These are phyloP conservation scores for Heliothis peltigera DNA, from an alignment of 2,888 invertebrate species.

Conservation along the genomic window DNA sequence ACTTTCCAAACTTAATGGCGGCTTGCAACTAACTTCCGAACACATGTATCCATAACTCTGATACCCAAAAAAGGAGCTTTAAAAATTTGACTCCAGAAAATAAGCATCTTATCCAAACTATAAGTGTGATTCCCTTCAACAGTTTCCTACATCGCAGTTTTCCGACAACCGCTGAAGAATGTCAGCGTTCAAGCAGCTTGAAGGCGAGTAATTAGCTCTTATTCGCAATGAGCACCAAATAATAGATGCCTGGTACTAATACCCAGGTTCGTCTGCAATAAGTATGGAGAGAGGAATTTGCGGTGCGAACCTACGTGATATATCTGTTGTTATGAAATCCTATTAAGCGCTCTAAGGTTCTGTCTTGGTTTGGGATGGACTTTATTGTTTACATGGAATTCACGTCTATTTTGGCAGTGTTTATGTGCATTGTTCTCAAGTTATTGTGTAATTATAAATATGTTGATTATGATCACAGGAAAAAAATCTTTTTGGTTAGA, in stretches of 20 bases:
- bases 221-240: slow-evolving; percentile 76
- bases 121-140: slow-evolving; percentile 5
- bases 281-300: slow-evolving; percentile 46
- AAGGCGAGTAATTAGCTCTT: slow-evolving; percentile 87
- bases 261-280: slow-evolving; percentile 38
- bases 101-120: not conserved
- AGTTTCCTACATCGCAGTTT: slow-evolving; percentile 62
- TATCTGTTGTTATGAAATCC: slow-evolving; percentile 44
- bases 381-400: not conserved
- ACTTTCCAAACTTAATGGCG: no score
- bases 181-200: slow-evolving; percentile 83
- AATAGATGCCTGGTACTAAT: slow-evolving; percentile 72
- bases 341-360: slow-evolving; percentile 3
- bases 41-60: not conserved
- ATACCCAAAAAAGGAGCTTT: not conserved
- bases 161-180: slow-evolving; percentile 80
- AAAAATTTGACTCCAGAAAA: not conserved
- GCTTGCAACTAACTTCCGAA: no score
- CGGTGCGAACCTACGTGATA: slow-evolving; percentile 27
- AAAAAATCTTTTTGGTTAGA: no score
- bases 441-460: no score
- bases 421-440: not conserved
- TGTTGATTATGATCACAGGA: no score
- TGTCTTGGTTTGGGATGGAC: slow-evolving; percentile 2
- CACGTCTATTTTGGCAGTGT: not conserved